phyloP scores from a whole-genome alignment of 2,113 vertebrate species.

The Zapornia atra region DNA sequence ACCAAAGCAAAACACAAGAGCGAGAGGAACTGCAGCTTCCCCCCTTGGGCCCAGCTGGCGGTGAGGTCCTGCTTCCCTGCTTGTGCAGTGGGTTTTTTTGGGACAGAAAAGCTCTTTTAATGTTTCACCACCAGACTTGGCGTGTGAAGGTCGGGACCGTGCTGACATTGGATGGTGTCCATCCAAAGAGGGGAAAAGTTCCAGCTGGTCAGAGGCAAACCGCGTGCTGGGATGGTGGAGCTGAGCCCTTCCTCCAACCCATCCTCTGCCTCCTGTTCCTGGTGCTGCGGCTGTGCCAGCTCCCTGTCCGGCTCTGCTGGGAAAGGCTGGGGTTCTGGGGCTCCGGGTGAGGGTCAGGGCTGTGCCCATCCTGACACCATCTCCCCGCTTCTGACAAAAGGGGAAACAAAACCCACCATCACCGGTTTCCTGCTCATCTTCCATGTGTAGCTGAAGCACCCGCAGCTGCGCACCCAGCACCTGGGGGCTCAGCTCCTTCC shows the following conservation, averaged over 20 bases:
- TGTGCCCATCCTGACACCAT: too few relatives aligned
- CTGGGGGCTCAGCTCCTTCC: not conserved
- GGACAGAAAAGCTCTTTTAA: not conserved
- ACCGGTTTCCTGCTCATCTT: rapidly evolving
- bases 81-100: rapidly evolving
- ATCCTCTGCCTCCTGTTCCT: not conserved
- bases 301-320: not conserved
- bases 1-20: not conserved
- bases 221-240: rapidly evolving
- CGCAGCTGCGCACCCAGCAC: rapidly evolving
- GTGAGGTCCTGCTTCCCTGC: not conserved
- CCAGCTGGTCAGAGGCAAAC: not conserved
- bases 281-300: rapidly evolving
- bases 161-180: not conserved
- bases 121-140: not conserved
- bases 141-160: not conserved
- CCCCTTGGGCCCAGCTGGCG: not conserved
- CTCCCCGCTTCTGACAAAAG: not conserved
- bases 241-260: not conserved
- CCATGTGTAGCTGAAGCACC: not conserved
- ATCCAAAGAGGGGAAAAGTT: not conserved
- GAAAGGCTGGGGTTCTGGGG: not conserved
- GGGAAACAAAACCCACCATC: rapidly evolving
- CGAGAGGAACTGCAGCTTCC: not conserved
- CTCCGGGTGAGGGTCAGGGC: rapidly evolving